Percentiles rank a stretch among this genome's conserved stretches.
Conservation (phyloP, 1,140 invertebrate species). For the Caenorhabditis remanei region DNA sequence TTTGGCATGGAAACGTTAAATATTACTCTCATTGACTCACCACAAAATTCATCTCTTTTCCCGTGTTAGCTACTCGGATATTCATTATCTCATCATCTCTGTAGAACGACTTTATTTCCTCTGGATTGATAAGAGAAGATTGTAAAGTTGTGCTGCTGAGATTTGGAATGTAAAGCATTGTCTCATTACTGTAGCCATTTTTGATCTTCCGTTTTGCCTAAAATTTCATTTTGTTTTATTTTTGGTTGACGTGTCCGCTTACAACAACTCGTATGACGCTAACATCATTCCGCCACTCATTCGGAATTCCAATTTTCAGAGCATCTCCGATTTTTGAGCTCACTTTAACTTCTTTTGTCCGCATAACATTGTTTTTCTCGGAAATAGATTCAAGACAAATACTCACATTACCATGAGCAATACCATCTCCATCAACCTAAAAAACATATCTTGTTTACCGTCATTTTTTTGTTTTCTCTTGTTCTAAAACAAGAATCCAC, state of each 20-base stretch:
- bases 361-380: slow-evolving; percentile 19
- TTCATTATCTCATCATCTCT: slow-evolving; percentile 19
- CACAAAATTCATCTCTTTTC: slow-evolving; percentile 40
- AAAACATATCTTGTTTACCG: slow-evolving; percentile 1
- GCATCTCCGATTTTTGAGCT: slow-evolving; percentile 46
- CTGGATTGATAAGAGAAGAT: background rate
- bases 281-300: slow-evolving; percentile 28
- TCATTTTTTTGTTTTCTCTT: background rate
- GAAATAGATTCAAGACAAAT: slow-evolving; percentile 10
- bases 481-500: background rate
- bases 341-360: slow-evolving; percentile 35
- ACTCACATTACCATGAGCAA: slow-evolving; percentile 27
- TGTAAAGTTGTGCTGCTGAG: background rate
- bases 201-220: background rate
- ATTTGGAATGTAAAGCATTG: slow-evolving; percentile 42
- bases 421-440: slow-evolving; percentile 45
- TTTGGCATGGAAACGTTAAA: background rate
- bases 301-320: slow-evolving; percentile 36
- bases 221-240: background rate
- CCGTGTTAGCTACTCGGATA: background rate
- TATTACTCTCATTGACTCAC: slow-evolving; percentile 21
- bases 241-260: background rate
- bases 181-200: slow-evolving; percentile 42
- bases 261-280: slow-evolving; percentile 41
- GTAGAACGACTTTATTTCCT: slow-evolving; percentile 3